Percentiles rank a stretch among this genome's conserved stretches.
phyloP scores from a whole-genome alignment of 2,888 invertebrate species.

The Mythimna loreyi region DNA sequence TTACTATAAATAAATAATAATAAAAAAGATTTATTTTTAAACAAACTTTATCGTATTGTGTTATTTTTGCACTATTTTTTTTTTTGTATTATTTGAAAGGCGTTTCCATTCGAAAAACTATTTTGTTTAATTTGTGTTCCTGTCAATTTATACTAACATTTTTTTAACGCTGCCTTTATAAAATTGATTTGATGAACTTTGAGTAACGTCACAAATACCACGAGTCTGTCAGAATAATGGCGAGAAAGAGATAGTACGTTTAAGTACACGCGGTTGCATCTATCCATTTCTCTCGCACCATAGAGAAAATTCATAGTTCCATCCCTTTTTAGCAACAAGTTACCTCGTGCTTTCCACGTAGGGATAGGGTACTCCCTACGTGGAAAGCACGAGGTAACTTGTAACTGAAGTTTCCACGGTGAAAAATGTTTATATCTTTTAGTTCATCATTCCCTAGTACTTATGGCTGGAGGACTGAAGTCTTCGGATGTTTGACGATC shows the following conservation, averaged over 20 bases:
- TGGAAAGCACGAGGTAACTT: no score
- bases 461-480: constrained; percentile 5
- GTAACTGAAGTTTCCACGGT: not conserved
- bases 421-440: not conserved
- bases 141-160: no score
- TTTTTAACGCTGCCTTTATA: no score
- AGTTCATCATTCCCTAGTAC: constrained; percentile 17
- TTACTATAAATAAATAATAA: no score
- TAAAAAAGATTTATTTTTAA: no score
- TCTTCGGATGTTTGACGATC: not conserved
- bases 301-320: not conserved
- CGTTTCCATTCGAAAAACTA: no score
- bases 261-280: not conserved
- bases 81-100: no score
- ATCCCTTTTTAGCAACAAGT: not conserved
- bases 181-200: not conserved
- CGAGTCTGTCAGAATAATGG: not conserved
- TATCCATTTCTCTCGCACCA: not conserved
- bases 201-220: not conserved
- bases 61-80: no score
- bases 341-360: not conserved
- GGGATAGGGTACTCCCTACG: no score
- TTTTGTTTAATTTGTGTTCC: no score
- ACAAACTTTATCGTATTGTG: no score
- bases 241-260: not conserved